These are phyloP conservation scores for Pteruthius melanotis DNA, from an alignment of 2,113 vertebrate species.

Conservation along the genomic window DNA sequence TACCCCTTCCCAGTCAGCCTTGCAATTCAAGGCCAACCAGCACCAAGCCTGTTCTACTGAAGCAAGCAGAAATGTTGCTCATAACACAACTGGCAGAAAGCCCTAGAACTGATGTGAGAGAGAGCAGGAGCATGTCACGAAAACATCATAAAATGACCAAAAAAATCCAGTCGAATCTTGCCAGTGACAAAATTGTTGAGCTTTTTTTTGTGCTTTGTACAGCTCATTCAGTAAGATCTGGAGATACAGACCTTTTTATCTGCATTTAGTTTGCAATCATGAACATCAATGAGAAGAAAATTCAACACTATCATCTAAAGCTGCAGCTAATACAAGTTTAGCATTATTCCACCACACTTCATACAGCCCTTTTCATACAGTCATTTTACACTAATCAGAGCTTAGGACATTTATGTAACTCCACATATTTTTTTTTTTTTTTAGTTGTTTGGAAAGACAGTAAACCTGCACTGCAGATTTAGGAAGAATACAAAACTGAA, in stretches of 20 bases:
- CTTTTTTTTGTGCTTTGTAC: neutral
- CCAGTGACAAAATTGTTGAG: neutral
- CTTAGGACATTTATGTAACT: neutral
- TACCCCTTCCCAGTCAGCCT: neutral
- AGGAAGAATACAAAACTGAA: neutral
- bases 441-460: neutral
- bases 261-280: neutral
- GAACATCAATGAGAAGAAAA: neutral
- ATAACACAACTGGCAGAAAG: neutral
- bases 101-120: neutral
- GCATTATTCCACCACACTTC: neutral
- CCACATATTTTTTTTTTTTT: neutral
- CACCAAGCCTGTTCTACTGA: neutral
- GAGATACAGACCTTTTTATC: neutral
- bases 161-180: neutral
- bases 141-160: neutral
- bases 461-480: neutral
- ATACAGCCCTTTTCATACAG: no score
- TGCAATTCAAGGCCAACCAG: neutral
- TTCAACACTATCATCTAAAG: neutral
- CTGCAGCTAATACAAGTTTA: neutral
- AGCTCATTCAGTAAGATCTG: neutral
- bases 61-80: neutral
- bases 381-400: neutral
- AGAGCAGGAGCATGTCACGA: neutral